Base-by-base conservation (phyloP, 1,140 invertebrate species). In the Hormaphis cornu region DNA sequence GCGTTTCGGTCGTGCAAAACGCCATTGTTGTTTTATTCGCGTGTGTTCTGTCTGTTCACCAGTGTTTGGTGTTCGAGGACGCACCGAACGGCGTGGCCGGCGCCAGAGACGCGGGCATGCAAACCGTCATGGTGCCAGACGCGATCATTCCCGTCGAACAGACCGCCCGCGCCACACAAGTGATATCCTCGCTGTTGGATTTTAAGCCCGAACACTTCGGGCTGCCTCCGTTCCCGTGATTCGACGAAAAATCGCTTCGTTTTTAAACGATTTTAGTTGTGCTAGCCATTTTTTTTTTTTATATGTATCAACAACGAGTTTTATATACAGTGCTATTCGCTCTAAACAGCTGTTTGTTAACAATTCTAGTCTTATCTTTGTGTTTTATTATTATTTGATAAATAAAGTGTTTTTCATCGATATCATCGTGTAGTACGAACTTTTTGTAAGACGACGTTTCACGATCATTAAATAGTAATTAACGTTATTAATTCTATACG, bases 51-150 rank as follows among this genome's bases (percentile, higher is more conserved):
- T 20, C 24, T n/a, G 35, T 59, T 82, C n/a, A n/a, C 33, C 78
- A 91, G 84, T 93, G 91, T 75, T 78, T 97, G 52, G 93, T 96
- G 0, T 95, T 97, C 77, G 95, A 97, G 80, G 93, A 97, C 80
- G 89, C 93, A 0, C 87, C 89, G 1, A 91, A 94, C 78, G 95
- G 95, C 9, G 89, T 94, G 1, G 79, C 84, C 72, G 89, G 89
- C 16, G 92, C 85, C 0, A 73, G 85, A 18, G 81, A 82, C 53
- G 94, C 94, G 4, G 90, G 89, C 10, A 93, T 96, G 89, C 89
- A 91, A 78, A 86, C 87, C 1, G 86, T 95, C 0, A 93, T 94
- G 90, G 85, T 95, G 28, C 91, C 91, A 12, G 89, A 93, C 76
- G 76, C 82, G 37, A 80, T 84, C 46, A 76, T 90, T 59, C 84